These are phyloP conservation scores for Eunapius fragilis DNA, from an alignment of 37 sponge, comb jelly and placozoan genomes.

Conservation along the genomic window DNA sequence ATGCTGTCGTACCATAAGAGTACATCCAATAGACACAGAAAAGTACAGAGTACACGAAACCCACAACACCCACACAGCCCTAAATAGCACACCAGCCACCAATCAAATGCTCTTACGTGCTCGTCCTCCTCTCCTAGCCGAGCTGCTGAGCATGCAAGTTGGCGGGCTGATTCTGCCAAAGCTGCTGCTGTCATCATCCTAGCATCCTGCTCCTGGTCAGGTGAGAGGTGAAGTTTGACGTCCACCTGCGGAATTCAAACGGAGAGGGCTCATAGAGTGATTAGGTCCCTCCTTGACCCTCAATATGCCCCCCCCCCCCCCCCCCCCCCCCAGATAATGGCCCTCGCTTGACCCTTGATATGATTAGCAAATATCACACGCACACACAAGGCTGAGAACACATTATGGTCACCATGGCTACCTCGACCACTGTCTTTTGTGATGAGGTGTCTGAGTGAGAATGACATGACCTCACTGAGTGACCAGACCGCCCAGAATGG, in stretches of 20 bases:
- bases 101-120: not conserved
- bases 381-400: not conserved
- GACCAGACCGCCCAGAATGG: constrained; percentile 18
- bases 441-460: constrained; percentile 13
- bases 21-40: not conserved
- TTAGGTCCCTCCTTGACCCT: too few relatives aligned
- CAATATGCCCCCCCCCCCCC: not conserved
- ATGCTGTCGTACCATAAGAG: not conserved
- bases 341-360: too few relatives aligned
- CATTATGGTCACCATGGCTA: not conserved
- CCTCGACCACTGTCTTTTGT: constrained; percentile 19
- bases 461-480: not conserved
- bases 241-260: constrained; percentile 45
- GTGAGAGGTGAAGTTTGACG: constrained; percentile 40
- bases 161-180: constrained; percentile 75
- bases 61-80: not conserved
- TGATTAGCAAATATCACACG: not conserved
- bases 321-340: too few relatives aligned
- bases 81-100: not conserved
- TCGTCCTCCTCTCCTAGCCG: constrained; percentile 52
- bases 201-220: constrained; percentile 38
- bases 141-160: constrained; percentile 82
- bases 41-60: not conserved
- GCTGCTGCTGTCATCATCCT: constrained; percentile 65
- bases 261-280: too few relatives aligned